Conservation (phyloP, 2,888 invertebrate genomes). For the Sminthurinus aureus region DNA sequence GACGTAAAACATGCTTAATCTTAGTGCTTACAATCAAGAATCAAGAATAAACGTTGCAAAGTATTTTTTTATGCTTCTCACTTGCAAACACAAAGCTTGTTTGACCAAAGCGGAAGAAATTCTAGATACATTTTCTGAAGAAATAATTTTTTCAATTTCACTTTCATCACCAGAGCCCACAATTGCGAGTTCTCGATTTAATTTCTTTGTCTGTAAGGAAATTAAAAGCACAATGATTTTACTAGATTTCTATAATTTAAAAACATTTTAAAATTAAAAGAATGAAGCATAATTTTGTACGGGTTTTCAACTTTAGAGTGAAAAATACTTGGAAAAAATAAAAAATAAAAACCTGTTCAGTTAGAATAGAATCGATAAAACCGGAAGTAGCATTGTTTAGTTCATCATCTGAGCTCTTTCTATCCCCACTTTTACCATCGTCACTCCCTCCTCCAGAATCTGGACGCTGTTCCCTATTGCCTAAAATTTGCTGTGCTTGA, state of each 20-base stretch:
- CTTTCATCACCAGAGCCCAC: slow-evolving; percentile 27
- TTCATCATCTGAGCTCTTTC: slow-evolving; percentile 10
- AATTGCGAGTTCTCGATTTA: background rate
- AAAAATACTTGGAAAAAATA: background rate
- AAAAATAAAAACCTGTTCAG: slow-evolving; percentile 21
- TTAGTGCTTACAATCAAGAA: too few species aligned
- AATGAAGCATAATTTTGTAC: background rate
- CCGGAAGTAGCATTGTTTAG: slow-evolving; percentile 1
- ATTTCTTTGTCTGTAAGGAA: slow-evolving; percentile 2
- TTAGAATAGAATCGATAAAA: background rate
- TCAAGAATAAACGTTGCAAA: too few species aligned
- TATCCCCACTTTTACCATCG: background rate
- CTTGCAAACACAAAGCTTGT: background rate
- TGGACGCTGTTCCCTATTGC: too few species aligned
- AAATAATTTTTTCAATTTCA: background rate
- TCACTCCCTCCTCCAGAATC: background rate
- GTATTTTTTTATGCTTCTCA: background rate
- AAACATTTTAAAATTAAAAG: too few species aligned
- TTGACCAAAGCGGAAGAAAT: slow-evolving; percentile 26
- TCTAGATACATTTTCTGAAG: slow-evolving; percentile 13
- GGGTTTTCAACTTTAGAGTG: background rate
- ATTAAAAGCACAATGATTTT: too few species aligned
- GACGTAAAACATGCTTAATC: too few species aligned
- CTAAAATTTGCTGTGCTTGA: background rate
- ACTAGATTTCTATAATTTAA: too few species aligned